Base-by-base conservation (phyloP, 2,888 invertebrate species). In the Axea sp. region DNA sequence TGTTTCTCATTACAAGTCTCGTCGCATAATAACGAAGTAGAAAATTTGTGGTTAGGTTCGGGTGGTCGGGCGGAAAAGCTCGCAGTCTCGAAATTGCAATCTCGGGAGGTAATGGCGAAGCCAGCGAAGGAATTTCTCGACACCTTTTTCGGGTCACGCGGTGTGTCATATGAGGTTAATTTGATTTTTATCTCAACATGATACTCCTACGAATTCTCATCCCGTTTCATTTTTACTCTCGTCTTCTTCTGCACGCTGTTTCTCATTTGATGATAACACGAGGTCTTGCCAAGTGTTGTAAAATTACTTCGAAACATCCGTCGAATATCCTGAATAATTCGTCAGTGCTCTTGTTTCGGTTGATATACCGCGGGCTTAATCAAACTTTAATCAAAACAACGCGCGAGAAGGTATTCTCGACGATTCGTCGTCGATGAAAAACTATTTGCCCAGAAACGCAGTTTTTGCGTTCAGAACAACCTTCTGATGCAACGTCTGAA, bases 101-200 rank as follows among this genome's bases (percentile, higher is more conserved):
- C 71, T 77, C 76, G 49, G 53, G 26, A 39, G 67, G 67, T 76
- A 76, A 76, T 69, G 68, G 65, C 39, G 60, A 47, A 73, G 39
- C 31, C 64, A 12, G 51, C 45, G 45, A 24, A 73, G 72, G 69
- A 76, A 73, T 73, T 33, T 60, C 59, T 55, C 73, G 43, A 77
- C 75, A 75, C 75, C 75, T 78, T 75, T 80, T 81, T 80, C 77
- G 79, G 78, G 76, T 79, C 80, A 76, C 75, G 76, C 60, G 71
- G 51, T 62, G 64, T 67, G 55, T 73, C 62, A 80, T 76, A 78
- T 76, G 77, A 76, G 79, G 81, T 82, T 85, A 85, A 85, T 85
- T 85, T 85, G 83, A 85, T 84, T 85, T 84, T 84, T 85, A 85
- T 86, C 85, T 81, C 71, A 67, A 73, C 76, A 77, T 80, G 81